Conservation (phyloP, 2,888 invertebrate genomes). For the Agrotis clavis region DNA sequence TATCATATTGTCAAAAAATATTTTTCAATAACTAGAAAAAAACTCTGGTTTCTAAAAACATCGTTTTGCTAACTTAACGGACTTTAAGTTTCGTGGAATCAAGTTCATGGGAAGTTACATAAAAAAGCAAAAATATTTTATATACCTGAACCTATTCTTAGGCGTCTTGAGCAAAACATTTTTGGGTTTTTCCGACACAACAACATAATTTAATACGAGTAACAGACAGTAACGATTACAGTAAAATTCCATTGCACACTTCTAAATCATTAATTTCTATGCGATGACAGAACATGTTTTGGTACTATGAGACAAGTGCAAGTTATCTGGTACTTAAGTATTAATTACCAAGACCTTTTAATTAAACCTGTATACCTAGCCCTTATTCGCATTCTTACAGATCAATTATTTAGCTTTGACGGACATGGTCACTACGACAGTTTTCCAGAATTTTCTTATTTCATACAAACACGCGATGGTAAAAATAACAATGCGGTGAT, state of each 20-base stretch:
- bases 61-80: background rate
- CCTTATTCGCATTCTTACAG: background rate
- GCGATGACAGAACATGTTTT: slow-evolving; percentile 37
- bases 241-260: slow-evolving; percentile 47
- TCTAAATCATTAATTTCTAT: slow-evolving; percentile 17
- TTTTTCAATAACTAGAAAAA: background rate
- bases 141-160: slow-evolving; percentile 19
- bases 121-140: background rate
- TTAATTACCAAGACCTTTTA: slow-evolving; percentile 19
- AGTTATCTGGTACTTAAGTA: slow-evolving; percentile 5
- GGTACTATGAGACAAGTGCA: slow-evolving; percentile 28
- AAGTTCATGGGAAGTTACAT: background rate
- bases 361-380: slow-evolving; percentile 28
- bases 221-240: slow-evolving; percentile 11
- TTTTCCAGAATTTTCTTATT: background rate
- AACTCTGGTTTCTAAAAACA: background rate
- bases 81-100: background rate
- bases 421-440: too few relatives aligned
- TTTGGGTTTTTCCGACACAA: slow-evolving; percentile 49
- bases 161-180: background rate
- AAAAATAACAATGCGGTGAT: background rate
- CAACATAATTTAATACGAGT: slow-evolving; percentile 4
- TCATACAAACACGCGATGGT: background rate
- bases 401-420: slow-evolving; percentile 8
- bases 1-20: background rate